Percentiles rank a stretch among this genome's conserved stretches.
These are phyloP conservation scores for Oxytorus armatus DNA, from an alignment of 2,888 invertebrate species.

Conservation along the genomic window DNA sequence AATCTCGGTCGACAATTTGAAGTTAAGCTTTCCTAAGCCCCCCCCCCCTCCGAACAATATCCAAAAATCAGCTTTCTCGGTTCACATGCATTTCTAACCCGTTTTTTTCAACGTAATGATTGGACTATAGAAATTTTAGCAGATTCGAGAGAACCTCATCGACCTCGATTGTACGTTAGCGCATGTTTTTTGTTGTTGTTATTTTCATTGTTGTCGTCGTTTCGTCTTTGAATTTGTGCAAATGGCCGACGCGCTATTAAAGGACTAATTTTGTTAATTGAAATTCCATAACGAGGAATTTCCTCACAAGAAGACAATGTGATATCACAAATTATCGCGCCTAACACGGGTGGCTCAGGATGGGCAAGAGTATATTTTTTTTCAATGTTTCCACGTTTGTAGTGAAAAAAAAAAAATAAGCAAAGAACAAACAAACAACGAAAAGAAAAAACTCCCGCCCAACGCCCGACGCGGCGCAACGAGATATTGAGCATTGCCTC, in stretches of 20 bases:
- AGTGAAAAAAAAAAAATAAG: conserved; percentile 25
- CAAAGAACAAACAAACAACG: too few relatives aligned
- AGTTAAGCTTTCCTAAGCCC: too few relatives aligned
- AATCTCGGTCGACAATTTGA: too few relatives aligned
- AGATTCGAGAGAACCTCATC: conserved; percentile 30
- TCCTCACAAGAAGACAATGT: too few relatives aligned
- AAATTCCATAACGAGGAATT: too few relatives aligned
- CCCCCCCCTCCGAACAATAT: too few relatives aligned
- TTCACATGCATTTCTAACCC: too few relatives aligned
- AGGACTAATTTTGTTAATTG: too few relatives aligned
- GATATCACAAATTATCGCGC: too few relatives aligned
- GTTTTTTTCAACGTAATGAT: too few relatives aligned
- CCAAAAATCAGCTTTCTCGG: too few relatives aligned
- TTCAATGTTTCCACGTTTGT: conserved; percentile 13
- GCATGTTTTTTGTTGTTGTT: conserved; percentile 15
- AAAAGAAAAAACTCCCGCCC: too few relatives aligned
- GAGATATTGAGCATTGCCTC: conserved; percentile 34
- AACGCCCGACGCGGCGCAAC: conserved; percentile 67
- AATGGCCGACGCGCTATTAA: conserved; percentile 39
- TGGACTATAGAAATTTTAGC: background rate
- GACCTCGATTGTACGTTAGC: conserved; percentile 36
- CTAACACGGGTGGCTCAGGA: conserved; percentile 72
- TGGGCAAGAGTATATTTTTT: conserved; percentile 54
- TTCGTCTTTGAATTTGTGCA: background rate
- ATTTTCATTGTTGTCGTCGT: background rate